A percentile compares a stretch with the other conserved stretches of the same genome.
phyloP scores from a whole-genome alignment of 2,797 vertebrate genomes.

The Gallinago stenura region DNA sequence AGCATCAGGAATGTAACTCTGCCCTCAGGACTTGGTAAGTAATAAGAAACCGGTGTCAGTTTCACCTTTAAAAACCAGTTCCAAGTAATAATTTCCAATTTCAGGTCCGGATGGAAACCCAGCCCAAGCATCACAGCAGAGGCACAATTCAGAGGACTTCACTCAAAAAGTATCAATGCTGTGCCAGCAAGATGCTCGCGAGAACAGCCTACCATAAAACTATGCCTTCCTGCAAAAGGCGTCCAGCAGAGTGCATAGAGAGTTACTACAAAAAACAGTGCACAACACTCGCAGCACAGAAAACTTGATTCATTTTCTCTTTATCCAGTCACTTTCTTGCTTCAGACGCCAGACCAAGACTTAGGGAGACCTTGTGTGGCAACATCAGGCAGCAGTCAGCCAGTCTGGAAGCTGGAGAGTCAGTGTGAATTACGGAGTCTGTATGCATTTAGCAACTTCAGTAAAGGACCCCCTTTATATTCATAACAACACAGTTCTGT shows the following conservation, averaged over 20 bases:
- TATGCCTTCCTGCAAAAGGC: not conserved
- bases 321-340: not conserved
- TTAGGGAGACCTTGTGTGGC: conserved; percentile 39
- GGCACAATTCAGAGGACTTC: not conserved
- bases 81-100: conserved; percentile 57
- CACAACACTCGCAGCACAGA: not conserved
- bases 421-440: conserved; percentile 32
- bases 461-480: conserved; percentile 46
- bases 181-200: fast-evolving
- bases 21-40: conserved; percentile 59
- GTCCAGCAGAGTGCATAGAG: not conserved
- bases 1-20: conserved; percentile 53
- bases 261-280: not conserved
- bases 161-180: not conserved
- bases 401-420: conserved; percentile 25
- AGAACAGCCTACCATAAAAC: not conserved
- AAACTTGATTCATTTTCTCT: not conserved
- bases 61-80: conserved; percentile 54
- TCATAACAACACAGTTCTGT: conserved; percentile 57
- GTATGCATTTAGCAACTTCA: not conserved
- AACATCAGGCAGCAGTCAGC: conserved; percentile 33
- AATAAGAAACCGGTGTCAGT: conserved; percentile 51
- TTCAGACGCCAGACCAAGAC: not conserved
- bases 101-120: conserved; percentile 21
- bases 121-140: not conserved